Conservation (phyloP, 1,140 invertebrate species). For the Drosophila pandora region DNA sequence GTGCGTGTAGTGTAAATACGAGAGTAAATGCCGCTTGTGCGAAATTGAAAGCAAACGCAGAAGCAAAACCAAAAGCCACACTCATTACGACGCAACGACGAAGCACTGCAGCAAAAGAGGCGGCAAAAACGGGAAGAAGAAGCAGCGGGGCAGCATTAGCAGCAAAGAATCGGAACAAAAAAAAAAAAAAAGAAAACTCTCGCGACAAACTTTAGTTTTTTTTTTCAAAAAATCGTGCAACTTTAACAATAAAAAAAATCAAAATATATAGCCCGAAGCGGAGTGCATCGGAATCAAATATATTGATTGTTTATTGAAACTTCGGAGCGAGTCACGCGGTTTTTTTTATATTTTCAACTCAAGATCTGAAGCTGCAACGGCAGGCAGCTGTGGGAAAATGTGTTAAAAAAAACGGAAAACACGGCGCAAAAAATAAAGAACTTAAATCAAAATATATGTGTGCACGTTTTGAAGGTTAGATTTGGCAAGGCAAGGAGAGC, state of each 20-base stretch:
- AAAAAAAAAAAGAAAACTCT: slow-evolving; percentile 49
- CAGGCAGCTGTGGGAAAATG: slow-evolving; percentile 31
- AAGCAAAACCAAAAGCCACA: slow-evolving; percentile 49
- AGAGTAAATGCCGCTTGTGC: slow-evolving; percentile 54
- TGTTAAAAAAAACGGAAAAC: slow-evolving; percentile 25
- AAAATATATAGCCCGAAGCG: slow-evolving; percentile 14
- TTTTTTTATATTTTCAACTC: slow-evolving; percentile 20
- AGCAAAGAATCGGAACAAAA: slow-evolving; percentile 51
- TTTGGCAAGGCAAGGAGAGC: slow-evolving; percentile 20
- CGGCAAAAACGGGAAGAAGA: slow-evolving; percentile 79
- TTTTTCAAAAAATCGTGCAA: slow-evolving; percentile 12
- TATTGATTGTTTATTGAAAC: slow-evolving; percentile 55
- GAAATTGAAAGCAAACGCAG: background rate
- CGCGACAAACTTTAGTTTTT: slow-evolving; percentile 8
- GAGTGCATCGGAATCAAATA: slow-evolving; percentile 45
- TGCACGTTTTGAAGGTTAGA: slow-evolving; percentile 56
- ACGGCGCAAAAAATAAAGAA: slow-evolving; percentile 20
- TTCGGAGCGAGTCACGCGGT: slow-evolving; percentile 43
- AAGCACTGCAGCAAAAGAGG: slow-evolving; percentile 79
- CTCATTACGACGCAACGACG: slow-evolving; percentile 73
- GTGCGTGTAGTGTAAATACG: slow-evolving; percentile 58
- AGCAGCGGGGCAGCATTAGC: slow-evolving; percentile 41
- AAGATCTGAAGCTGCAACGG: background rate
- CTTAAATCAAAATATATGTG: slow-evolving; percentile 41
- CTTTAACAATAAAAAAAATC: background rate